Evolutionary conservation across 2,797 vertebrate species (phyloP), one percentile per base, ranked within the genome.

Genomic region (Bufotes viridis): DNA sequence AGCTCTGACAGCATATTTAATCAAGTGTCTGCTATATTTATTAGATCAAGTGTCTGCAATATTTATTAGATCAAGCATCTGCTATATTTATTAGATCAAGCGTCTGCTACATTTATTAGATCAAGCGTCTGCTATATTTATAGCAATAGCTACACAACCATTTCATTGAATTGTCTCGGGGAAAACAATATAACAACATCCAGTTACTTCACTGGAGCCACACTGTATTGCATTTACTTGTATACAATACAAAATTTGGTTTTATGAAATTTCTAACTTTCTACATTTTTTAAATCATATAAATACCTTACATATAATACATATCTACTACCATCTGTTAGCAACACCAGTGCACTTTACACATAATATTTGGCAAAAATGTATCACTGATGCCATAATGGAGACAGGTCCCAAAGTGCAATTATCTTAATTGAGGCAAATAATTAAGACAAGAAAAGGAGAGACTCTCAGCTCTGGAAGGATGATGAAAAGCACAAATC

Each of bases 401-500:
- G 69, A 29, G 67, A 42, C 11, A 26, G 55, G 55, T 74, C 20
- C 51, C 53, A 20, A 58, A 84, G 29, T 74, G 69, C 18, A 60
- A 72, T 74, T 22, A 42, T 58, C 69, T 55, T 42, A 72, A 84
- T 58, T 34, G 26, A 74, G 74, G 58, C 26, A 55, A 72, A 72
- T 72, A 84, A 74, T 18, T 72, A 84, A 34, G 57, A 61, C 69
- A 17, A 84, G 70, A 18, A 75, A 34, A 75, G 22, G 13, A 60
- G 34, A 69, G 14, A 20, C 29, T 76, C 53, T 61, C 20, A 49
- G 70, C 7, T 1, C 18, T 13, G 51, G 17, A 42, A 20, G 20
- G 26, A 70, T 18, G 17, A 83, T 72, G 67, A 18, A 72, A 83
- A 58, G 26, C 42, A n/a, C 29, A 75, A 60, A 29, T 75, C 55